These are phyloP conservation scores for Sarcophaga subvicina DNA, from an alignment of 2,888 invertebrate genomes.

Conservation along the genomic window DNA sequence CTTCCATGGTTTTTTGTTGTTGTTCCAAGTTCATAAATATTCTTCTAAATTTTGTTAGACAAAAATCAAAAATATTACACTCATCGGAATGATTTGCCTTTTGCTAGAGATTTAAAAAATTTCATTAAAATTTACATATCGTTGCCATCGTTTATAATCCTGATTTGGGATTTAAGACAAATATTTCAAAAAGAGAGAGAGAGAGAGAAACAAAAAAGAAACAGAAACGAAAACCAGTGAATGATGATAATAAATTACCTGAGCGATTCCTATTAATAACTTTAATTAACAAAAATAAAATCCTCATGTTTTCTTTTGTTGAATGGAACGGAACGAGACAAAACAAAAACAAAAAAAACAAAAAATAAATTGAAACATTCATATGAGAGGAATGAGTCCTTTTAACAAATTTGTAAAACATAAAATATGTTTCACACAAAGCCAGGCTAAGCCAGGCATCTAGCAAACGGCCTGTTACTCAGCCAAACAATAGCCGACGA, in stretches of 20 bases:
- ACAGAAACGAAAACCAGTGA: background rate
- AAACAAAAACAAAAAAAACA: background rate
- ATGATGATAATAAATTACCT: slow-evolving; percentile 67
- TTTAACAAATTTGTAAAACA: slow-evolving; percentile 59
- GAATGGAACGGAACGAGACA: slow-evolving; percentile 2
- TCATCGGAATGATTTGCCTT: too few relatives aligned
- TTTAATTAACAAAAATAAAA: slow-evolving; percentile 77
- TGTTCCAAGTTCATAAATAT: too few relatives aligned
- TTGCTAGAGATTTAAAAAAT: slow-evolving; percentile 27
- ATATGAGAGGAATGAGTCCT: slow-evolving; percentile 44
- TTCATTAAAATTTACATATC: slow-evolving; percentile 63
- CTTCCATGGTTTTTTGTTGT: too few relatives aligned
- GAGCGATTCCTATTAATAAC: slow-evolving; percentile 77
- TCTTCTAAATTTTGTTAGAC: too few relatives aligned
- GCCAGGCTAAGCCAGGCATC: background rate
- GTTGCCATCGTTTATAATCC: slow-evolving; percentile 43
- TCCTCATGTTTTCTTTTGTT: slow-evolving; percentile 24
- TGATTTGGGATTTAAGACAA: slow-evolving; percentile 13
- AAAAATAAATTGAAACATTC: slow-evolving; percentile 5
- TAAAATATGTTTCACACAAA: slow-evolving; percentile 58
- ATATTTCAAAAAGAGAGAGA: slow-evolving; percentile 16
- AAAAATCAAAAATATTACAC: too few relatives aligned
- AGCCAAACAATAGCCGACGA: slow-evolving; percentile 6
- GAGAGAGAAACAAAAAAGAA: background rate
- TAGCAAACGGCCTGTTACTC: slow-evolving; percentile 15